Evolutionary conservation across 2,113 vertebrate species (phyloP), one percentile per base, ranked within the genome.

Genomic region (Chitala chitala): DNA sequence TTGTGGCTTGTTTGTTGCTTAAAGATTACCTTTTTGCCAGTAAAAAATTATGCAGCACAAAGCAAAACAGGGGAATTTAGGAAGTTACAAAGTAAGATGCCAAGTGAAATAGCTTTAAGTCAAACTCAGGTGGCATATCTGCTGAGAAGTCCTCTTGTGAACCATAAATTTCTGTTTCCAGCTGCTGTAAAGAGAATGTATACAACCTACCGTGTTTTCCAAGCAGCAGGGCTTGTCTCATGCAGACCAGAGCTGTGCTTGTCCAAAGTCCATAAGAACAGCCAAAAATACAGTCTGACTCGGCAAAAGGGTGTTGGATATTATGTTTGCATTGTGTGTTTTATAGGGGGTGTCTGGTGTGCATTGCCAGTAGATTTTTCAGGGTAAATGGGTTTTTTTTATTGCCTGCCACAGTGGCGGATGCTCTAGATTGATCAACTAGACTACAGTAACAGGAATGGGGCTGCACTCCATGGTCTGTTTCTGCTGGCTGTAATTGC

Each of bases 31-130:
- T 50, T 58, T 42, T 29, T 15, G 24, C 48, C 20, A 54, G 36
- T 50, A 53, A 48, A 44, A 36, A 53, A 24, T 26, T n/a, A 17
- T 33, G 50, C 78, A 76, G 51, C 54, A 54, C 75, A 56, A 78
- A 73, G 80, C 22, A 81, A 80, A 77, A 13, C 72, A 64, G 50
- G 4, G 61, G 75, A 80, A 76, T 20, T 63, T 59, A 86, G 81
- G 81, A 86, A 87, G 79, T 77, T 71, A 79, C 87, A 80, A 82
- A 77, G 71, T 69, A 51, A 71, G 77, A 75, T 29, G 22, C 54
- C 66, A 58, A 75, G 76, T n/a, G 20, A 65, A 76, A 74, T 53
- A 48, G 38, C 44, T 51, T 40, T 36, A 31, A 55, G 26, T 33
- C 66, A 61, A 51, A 33, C 66, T 54, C 46, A 26, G 78, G 51